Evolutionary conservation across 2,888 invertebrate species (phyloP), one percentile per base, ranked within the genome.

Genomic region (Plusia festucae): DNA sequence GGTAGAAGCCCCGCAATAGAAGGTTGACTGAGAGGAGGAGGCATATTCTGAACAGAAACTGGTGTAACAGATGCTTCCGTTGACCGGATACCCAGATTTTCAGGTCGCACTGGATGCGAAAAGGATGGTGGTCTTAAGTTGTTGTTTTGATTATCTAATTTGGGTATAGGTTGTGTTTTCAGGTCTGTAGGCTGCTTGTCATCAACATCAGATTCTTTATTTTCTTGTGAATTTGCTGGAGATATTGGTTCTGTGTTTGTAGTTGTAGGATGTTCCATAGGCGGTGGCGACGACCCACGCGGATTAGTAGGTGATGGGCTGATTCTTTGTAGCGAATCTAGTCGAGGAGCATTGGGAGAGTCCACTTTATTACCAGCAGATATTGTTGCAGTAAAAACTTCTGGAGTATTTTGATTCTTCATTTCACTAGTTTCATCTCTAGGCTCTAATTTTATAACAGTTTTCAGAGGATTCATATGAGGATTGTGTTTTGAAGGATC

Each of bases 1-100:
- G 96, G 96, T 88, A 96, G 88, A 49, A 96, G 86, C 27, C 95
- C 96, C 51, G 95, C 93, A 60, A 96, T 88, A 15, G 96, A 95
- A 24, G 96, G 94, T 83, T 96, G 96, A 46, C 93, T 95, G 8
- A 95, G 91, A 40, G 93, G 82, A 60, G 94, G 93, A 34, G 92
- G 93, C 92, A 94, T 92, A 73, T 82, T 91, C 74, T 91, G 94
- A n/a, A 79, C 91, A 66, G 91, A 87, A 30, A 91, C 92, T 70
- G 92, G 91, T 68, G 84, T 90, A 62, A 78, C 85, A 59, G 90
- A 84, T 68, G 89, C 85, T 82, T 90, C 94, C 69, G 89, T 90
- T 64, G 92, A 84, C 87, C 93, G 88, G 60, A 87, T 87, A 56
- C 89, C 95, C 78, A 90, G 89, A 83, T 91, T 93, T 76, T 95